Evolutionary conservation across 2,797 vertebrate species (phyloP), one percentile per base, ranked within the genome.

Genomic region (Mormyrus proboscirostris): DNA sequence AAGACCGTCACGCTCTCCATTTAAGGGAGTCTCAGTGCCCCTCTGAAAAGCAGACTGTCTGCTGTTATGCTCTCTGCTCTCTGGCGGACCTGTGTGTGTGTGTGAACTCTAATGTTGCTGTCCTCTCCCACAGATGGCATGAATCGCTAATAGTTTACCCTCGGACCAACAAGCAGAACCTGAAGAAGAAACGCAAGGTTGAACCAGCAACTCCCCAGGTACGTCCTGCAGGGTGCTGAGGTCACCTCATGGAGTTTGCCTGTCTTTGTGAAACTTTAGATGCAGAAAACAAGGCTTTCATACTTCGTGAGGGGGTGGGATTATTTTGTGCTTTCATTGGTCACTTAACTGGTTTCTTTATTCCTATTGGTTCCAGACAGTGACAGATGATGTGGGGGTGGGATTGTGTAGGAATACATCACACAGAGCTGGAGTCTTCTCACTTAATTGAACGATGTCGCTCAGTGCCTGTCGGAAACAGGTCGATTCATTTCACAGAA

Each of bases 121-220:
- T 82, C 87, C 85, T 87, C 57, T 41, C 91, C 62, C 1, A 0
- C 92, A 99, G 99, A 91, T 99, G 99, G 99, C 96, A 98, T 93
- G 98, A 99, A 91, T 98, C 97, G 93, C 95, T 99, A 92, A 96
- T 97, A 0, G 96, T 99, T 41, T 99, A 99, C 91, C 99, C 98
- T 0, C 96, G 97, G 91, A 99, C 98, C 89, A 99, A 99, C 94
- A 99, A 99, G 92, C 98, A 99, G 94, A 99, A 99, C 94, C 98
- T 98, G 95, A 99, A 99, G 94, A 99, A 99, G 94, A 99, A 99
- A 91, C 96, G 99, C 92, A 99, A 99, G 92, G 98, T 99, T 3
- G 98, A 99, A 93, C 96, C 98, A 2, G 96, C 98, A 25, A 97
- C 97, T 44, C 97, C 97, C 1, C 98, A 99, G 98, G 98, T 99